Conservation (phyloP, 2,113 vertebrate species). For the Pachyramphus minor region DNA sequence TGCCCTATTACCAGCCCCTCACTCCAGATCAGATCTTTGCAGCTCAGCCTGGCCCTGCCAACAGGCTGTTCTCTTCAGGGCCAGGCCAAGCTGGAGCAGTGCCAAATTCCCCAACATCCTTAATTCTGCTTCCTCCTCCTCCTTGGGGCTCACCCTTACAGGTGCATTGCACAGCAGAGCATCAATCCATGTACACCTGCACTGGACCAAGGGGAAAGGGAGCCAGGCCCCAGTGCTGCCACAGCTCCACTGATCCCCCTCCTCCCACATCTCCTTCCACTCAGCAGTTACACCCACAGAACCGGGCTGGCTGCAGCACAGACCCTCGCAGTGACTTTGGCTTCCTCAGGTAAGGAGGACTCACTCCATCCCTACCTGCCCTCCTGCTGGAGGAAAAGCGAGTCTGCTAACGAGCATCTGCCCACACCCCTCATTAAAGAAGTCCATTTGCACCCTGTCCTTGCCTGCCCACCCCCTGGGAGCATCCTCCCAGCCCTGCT, state of each 20-base stretch:
- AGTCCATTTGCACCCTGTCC: neutral
- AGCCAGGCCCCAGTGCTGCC: neutral
- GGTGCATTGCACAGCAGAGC: neutral
- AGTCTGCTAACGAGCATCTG: neutral
- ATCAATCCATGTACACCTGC: rapidly evolving
- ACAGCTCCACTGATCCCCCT: neutral
- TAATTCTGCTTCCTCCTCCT: neutral
- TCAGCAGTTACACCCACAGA: neutral
- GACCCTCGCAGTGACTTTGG: rapidly evolving
- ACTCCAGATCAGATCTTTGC: neutral
- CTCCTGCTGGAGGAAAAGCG: rapidly evolving
- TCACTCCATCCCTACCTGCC: neutral
- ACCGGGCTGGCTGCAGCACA: neutral
- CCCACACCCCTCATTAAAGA: neutral
- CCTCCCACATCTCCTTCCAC: neutral
- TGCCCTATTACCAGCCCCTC: neutral
- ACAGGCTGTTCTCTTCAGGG: neutral
- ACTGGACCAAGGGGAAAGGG: rapidly evolving
- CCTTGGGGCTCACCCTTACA: rapidly evolving
- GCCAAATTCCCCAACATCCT: neutral
- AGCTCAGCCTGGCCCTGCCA: neutral
- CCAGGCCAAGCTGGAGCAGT: neutral
- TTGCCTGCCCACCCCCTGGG: neutral
- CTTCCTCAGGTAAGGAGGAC: neutral
- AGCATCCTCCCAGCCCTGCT: neutral